Percentiles rank a stretch among this genome's conserved stretches.
Conservation (phyloP, 2,888 invertebrate species). For the Calephelis perditalis region DNA sequence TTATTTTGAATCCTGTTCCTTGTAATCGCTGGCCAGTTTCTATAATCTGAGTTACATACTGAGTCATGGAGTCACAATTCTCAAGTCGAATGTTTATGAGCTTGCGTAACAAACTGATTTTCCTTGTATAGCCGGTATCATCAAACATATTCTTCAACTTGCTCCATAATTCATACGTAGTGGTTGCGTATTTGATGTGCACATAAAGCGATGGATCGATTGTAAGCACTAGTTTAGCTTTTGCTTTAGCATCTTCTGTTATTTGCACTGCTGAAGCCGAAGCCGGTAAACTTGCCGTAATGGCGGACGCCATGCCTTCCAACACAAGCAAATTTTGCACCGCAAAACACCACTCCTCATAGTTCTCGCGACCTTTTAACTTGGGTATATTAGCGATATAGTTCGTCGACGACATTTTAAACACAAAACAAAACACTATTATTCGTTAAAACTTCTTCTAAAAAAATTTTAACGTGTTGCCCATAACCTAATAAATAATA, state of each 20-base stretch:
- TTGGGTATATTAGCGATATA: constrained; percentile 1
- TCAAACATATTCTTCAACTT: constrained; percentile 13
- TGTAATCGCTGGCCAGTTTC: background rate
- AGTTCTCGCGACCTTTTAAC: background rate
- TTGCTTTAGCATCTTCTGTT: constrained; percentile 8
- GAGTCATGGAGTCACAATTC: constrained; percentile 5
- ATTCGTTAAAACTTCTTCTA: background rate
- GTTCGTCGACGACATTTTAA: background rate
- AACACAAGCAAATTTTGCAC: constrained; percentile 7
- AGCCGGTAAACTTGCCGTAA: background rate
- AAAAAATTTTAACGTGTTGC: background rate
- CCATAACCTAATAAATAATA: background rate
- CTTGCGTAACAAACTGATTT: constrained; percentile 7
- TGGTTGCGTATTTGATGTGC: constrained; percentile 8
- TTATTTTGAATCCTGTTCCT: constrained; percentile 5
- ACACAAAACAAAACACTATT: background rate
- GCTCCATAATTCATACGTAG: constrained; percentile 3
- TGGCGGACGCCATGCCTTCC: constrained; percentile 6
- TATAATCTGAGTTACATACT: constrained; percentile 5
- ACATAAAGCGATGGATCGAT: constrained; percentile 12
- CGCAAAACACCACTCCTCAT: constrained; percentile 9
- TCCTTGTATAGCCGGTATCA: constrained; percentile 5
- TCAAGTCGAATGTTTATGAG: constrained; percentile 10
- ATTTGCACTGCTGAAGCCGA: background rate
- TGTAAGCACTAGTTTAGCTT: constrained; percentile 10